Percentiles rank a stretch among this genome's conserved stretches.
Evolutionary conservation across 2,797 vertebrate species (phyloP).

Genomic region (Clarias platycephalus): DNA sequence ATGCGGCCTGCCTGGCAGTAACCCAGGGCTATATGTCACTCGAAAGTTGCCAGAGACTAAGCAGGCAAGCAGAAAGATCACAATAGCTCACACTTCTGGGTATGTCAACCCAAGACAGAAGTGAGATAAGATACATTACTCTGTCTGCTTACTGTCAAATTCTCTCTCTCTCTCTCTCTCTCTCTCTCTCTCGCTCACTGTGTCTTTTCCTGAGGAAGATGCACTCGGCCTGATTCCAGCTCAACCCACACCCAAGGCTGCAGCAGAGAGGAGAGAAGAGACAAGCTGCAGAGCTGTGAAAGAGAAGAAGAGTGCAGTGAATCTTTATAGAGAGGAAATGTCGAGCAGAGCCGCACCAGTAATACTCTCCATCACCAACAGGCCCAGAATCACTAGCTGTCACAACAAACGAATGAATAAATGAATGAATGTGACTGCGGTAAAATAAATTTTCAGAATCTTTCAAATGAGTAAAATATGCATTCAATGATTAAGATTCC

Average conservation of each 20-base stretch:
- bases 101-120: constrained; percentile 24
- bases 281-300: constrained; percentile 70
- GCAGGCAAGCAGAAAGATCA: constrained; percentile 10
- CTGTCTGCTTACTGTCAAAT: constrained; percentile 25
- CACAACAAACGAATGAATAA: background rate
- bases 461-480: background rate
- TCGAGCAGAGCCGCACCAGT: background rate
- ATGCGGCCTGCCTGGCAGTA: background rate
- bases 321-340: constrained; percentile 60
- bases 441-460: background rate
- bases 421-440: background rate
- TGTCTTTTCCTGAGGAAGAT: constrained; percentile 35
- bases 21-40: background rate
- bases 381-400: background rate
- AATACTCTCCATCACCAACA: background rate
- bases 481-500: background rate
- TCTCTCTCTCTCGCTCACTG: constrained; percentile 16
- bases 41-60: background rate
- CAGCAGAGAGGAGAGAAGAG: constrained; percentile 65
- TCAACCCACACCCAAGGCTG: constrained; percentile 74
- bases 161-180: constrained; percentile 23
- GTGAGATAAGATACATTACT: constrained; percentile 16
- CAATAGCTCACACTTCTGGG: constrained; percentile 8
- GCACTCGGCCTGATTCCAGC: constrained; percentile 69
- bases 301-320: constrained; percentile 71